These are phyloP conservation scores for Dolichallabes microphthalmus DNA, from an alignment of 2,113 vertebrate species.

Conservation along the genomic window DNA sequence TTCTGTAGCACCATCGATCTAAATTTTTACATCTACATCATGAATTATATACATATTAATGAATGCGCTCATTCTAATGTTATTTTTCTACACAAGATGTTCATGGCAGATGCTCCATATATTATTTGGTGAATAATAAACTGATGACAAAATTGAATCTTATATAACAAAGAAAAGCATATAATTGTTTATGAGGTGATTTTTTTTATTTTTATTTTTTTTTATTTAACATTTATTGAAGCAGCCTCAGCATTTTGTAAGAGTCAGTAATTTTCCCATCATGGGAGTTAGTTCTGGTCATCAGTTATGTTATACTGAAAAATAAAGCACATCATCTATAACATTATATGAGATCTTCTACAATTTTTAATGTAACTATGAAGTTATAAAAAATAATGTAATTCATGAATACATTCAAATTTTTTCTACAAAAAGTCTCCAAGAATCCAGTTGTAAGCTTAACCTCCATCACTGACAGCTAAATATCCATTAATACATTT, in stretches of 20 bases:
- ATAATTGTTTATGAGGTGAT: too few species aligned
- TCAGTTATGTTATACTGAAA: not conserved
- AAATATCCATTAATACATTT: not conserved
- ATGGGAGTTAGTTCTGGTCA: not conserved
- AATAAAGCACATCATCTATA: too few species aligned
- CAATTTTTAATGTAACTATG: not conserved
- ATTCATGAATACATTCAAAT: not conserved
- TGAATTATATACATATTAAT: not conserved
- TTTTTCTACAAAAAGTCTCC: not conserved
- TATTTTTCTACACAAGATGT: not conserved
- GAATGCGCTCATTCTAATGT: not conserved
- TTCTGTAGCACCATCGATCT: not conserved
- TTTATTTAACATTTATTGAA: slow-evolving; percentile 1
- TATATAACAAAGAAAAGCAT: not conserved
- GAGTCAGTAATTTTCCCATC: not conserved
- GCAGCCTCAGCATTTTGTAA: not conserved
- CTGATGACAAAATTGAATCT: not conserved
- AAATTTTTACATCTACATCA: not conserved
- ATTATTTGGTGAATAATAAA: not conserved
- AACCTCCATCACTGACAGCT: not conserved
- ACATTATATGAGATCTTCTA: not conserved
- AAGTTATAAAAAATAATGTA: not conserved
- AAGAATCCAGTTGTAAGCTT: not conserved
- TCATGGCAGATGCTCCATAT: not conserved
- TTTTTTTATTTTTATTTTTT: too few species aligned